These are phyloP conservation scores for Tachysurus fulvidraco DNA, from an alignment of 2,113 vertebrate genomes.

Conservation along the genomic window DNA sequence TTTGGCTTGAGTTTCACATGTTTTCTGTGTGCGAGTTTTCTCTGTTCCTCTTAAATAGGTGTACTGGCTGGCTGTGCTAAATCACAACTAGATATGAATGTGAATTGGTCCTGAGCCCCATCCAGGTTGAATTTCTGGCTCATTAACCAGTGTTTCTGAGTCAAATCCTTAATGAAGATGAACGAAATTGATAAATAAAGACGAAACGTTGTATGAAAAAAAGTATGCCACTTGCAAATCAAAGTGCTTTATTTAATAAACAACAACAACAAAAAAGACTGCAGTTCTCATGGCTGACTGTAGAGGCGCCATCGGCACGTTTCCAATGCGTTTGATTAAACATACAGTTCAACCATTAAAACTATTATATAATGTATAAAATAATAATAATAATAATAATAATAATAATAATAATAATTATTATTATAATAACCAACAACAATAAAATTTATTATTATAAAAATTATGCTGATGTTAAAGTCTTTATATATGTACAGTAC, in stretches of 20 bases:
- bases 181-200: background rate
- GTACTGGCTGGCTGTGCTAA: background rate
- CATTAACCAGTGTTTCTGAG: background rate
- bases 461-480: background rate
- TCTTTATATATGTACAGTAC: background rate
- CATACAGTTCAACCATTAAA: background rate
- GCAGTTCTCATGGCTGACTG: conserved; percentile 4
- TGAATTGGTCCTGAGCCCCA: background rate
- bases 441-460: too few relatives aligned
- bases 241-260: background rate
- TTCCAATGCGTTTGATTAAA: conserved; percentile 21
- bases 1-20: background rate
- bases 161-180: background rate
- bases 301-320: conserved; percentile 35
- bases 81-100: background rate
- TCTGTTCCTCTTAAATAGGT: background rate
- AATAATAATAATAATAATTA: background rate
- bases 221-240: background rate
- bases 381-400: background rate
- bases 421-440: too few relatives aligned
- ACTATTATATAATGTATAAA: background rate
- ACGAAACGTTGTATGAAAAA: background rate
- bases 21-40: background rate
- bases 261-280: background rate
- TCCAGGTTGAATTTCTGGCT: background rate